phyloP scores from a whole-genome alignment of 1,140 invertebrate species.

The Oryctes rhinoceros region DNA sequence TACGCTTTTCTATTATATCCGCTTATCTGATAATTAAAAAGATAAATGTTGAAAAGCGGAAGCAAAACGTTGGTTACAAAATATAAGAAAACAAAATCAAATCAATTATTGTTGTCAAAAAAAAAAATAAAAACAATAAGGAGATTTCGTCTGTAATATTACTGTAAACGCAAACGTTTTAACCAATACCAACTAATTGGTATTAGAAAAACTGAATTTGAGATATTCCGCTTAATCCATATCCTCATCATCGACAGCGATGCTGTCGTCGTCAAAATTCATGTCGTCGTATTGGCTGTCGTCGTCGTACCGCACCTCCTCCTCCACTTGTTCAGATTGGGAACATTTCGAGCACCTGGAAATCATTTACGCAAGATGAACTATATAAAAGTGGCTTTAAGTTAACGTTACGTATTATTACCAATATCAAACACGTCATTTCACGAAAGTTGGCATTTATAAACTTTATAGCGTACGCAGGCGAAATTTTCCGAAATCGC shows the following conservation, averaged over 20 bases:
- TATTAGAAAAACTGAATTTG: slow-evolving; percentile 1
- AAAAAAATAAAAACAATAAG: slow-evolving; percentile 19
- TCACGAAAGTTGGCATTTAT: too few species aligned
- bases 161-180: neutral
- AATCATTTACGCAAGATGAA: too few species aligned
- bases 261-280: neutral
- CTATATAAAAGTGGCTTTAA: too few species aligned
- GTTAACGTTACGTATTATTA: too few species aligned
- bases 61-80: neutral
- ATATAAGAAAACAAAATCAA: slow-evolving; percentile 14
- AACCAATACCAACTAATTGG: neutral
- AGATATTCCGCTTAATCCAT: neutral
- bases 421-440: too few species aligned
- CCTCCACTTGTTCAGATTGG: neutral
- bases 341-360: slow-evolving; percentile 11
- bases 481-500: too few species aligned
- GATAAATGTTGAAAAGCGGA: neutral
- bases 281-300: slow-evolving; percentile 19
- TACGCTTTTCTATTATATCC: too few species aligned
- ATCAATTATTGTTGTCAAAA: slow-evolving; percentile 24
- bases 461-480: too few species aligned
- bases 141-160: slow-evolving; percentile 9
- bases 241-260: neutral
- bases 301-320: slow-evolving; percentile 17
- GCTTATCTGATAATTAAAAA: neutral